Conservation (phyloP, 37 sponge, comb jelly and placozoan genomes). For the Hexactinellida sp. region DNA sequence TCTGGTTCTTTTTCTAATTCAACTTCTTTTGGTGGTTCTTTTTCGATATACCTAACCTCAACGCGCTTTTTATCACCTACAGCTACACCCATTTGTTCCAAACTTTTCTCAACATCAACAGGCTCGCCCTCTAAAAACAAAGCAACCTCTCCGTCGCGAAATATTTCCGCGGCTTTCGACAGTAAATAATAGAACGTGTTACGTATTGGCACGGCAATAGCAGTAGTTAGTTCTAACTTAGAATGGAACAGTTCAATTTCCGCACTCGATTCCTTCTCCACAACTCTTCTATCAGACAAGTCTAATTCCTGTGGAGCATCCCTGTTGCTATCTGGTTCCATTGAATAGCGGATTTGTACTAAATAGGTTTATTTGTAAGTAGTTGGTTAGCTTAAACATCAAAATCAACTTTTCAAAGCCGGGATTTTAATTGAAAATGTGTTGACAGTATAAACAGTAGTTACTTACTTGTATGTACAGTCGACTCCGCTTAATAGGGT, state of each 20-base stretch:
- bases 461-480: too few species aligned
- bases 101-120: neutral
- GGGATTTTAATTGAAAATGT: too few species aligned
- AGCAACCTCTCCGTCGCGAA: neutral
- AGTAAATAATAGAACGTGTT: neutral
- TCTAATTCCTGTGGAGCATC: neutral
- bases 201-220: neutral
- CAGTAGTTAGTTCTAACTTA: neutral
- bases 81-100: neutral
- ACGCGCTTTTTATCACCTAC: neutral
- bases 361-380: too few species aligned
- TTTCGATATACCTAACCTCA: neutral
- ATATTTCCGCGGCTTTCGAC: neutral
- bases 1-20: neutral
- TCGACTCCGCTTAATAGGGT: too few species aligned
- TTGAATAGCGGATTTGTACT: too few species aligned
- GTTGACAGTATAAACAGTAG: too few species aligned
- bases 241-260: neutral
- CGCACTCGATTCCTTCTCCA: conserved; percentile 6
- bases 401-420: too few species aligned
- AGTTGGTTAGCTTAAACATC: too few species aligned
- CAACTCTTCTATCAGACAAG: neutral
- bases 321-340: neutral
- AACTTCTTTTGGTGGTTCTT: neutral
- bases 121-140: neutral